Evolutionary conservation across 1,140 invertebrate genomes (phyloP).

Genomic region (Ectropis grisescens): DNA sequence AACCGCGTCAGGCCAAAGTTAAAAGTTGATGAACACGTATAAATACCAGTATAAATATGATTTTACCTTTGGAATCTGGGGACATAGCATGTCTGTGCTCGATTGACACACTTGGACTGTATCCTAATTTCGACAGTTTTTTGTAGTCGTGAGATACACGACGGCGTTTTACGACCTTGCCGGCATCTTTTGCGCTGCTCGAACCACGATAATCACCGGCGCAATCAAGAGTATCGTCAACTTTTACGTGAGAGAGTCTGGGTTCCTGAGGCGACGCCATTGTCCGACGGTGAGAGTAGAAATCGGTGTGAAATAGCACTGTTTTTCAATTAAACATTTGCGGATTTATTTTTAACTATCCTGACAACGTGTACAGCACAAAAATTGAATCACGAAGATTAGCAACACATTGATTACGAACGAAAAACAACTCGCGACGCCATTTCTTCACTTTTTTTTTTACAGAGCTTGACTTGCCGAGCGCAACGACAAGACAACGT

Average conservation of each 20-base stretch:
- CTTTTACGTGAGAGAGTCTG: constrained; percentile 55
- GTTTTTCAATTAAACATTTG: constrained; percentile 45
- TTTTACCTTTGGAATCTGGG: constrained; percentile 48
- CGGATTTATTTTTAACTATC: constrained; percentile 22
- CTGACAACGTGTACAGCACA: constrained; percentile 26
- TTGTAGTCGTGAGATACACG: constrained; percentile 55
- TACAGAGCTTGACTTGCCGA: no score
- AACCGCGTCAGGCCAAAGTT: not conserved
- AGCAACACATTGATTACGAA: constrained; percentile 53
- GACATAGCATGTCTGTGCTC: constrained; percentile 36
- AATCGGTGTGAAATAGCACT: constrained; percentile 34
- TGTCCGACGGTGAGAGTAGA: constrained; percentile 41
- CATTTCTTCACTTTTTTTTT: constrained; percentile 60
- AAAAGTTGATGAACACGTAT: constrained; percentile 5
- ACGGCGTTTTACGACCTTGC: constrained; percentile 52
- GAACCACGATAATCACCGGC: constrained; percentile 31
- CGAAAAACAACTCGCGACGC: constrained; percentile 69
- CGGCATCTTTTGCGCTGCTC: constrained; percentile 39
- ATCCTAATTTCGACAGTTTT: constrained; percentile 59
- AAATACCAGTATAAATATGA: constrained; percentile 11
- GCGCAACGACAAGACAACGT: no score
- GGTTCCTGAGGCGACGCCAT: constrained; percentile 63
- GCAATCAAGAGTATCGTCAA: constrained; percentile 47
- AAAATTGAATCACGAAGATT: constrained; percentile 30
- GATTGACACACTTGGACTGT: constrained; percentile 58